Evolutionary conservation across 1,140 invertebrate genomes (phyloP), one percentile per base, ranked within the genome.

Genomic region (Musca domestica): DNA sequence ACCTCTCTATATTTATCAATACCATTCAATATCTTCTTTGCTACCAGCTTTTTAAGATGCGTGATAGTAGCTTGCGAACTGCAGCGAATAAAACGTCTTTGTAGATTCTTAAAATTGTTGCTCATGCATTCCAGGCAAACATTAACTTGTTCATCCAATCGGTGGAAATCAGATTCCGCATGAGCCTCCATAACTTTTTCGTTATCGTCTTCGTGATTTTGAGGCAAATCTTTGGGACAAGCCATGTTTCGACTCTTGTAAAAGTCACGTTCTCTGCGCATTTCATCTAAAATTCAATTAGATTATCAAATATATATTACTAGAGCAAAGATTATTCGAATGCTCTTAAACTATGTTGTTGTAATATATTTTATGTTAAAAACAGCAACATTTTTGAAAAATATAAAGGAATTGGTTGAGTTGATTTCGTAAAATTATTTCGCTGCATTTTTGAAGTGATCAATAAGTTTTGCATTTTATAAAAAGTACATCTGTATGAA

Each of bases 41-140:
- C 95, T 73, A 99, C 91, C 84, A 97, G 98, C 83, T 99, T 98
- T 83, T 98, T 98, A 10, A 98, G 86, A 82, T 98, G 95, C 56
- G 95, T 95, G 73, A 98, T 96, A 14, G 96, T 98, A 7, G 96
- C 95, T 83, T 98, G 94, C 15, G 95, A 92, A 9, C 96, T 98
- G 81, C 95, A 95, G 73, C 96, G 88, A 70, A 99, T 93, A 81
- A 94, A 98, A 77, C 93, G 89, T 64, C 93, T 83, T 77, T 95
- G 95, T 51, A 97, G 82, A 14, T 91, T 92, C 73, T 94, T 91
- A 69, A 95, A 85, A 75, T 90, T 93, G 54, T 90, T 88, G 76
- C 90, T 93, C 76, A 92, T 90, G 79, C 92, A 95, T 79, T 96
- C 94, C 71, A 97, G 83, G 76, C 92, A 93, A 23, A 97, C 91